Evolutionary conservation across 2,113 vertebrate genomes (phyloP).

Genomic region (Prietella phreatophila): DNA sequence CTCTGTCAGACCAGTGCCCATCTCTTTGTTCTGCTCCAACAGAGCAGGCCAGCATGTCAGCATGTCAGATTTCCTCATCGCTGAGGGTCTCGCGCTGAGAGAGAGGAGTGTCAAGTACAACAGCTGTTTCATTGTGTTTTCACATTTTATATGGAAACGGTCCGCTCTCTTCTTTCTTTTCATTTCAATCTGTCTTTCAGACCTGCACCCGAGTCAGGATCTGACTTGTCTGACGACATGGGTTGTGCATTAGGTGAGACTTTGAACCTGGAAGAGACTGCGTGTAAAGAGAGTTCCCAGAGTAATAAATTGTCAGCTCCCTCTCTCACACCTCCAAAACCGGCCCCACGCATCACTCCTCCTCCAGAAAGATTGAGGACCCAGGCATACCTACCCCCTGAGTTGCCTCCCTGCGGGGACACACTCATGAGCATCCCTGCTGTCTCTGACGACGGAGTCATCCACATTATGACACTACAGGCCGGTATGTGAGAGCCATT

Average conservation of each 20-base stretch:
- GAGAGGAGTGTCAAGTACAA: slow-evolving; percentile 70
- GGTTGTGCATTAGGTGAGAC: not conserved
- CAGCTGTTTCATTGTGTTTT: slow-evolving; percentile 27
- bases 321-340: slow-evolving; percentile 25
- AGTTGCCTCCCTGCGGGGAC: slow-evolving; percentile 71
- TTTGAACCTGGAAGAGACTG: not conserved
- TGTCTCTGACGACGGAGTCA: slow-evolving; percentile 79
- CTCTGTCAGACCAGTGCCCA: slow-evolving; percentile 67
- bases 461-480: slow-evolving; percentile 77
- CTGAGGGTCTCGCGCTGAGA: slow-evolving; percentile 84
- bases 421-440: slow-evolving; percentile 75
- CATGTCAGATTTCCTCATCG: slow-evolving; percentile 81
- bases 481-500: slow-evolving; percentile 58
- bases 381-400: slow-evolving; percentile 73
- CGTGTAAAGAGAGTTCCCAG: slow-evolving; percentile 28
- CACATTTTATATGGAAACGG: not conserved
- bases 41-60: slow-evolving; percentile 72
- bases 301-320: not conserved
- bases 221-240: not conserved
- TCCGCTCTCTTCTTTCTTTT: not conserved
- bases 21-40: slow-evolving; percentile 77
- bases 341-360: slow-evolving; percentile 43
- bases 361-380: slow-evolving; percentile 62
- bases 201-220: not conserved
- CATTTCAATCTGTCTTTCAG: slow-evolving; percentile 18